Evolutionary conservation across 2,888 invertebrate genomes (phyloP).

Genomic region (Pristionchus japonicus): DNA sequence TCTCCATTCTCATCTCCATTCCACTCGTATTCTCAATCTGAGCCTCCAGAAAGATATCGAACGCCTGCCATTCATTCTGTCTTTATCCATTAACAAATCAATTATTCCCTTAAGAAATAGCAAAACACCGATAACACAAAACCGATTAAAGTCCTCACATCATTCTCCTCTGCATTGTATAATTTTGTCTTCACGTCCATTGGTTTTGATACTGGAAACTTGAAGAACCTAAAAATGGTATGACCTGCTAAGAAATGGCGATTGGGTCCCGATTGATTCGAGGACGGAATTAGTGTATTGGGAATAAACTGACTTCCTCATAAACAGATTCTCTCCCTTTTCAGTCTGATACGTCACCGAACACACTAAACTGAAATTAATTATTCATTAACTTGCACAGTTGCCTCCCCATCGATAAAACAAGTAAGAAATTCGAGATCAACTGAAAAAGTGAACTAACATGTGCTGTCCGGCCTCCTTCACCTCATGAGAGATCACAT

Average conservation of each 20-base stretch:
- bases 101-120: too few species aligned
- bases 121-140: too few species aligned
- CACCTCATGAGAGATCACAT: constrained; percentile 98
- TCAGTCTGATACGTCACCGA: constrained; percentile 91
- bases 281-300: too few species aligned
- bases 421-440: too few species aligned
- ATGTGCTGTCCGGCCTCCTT: constrained; percentile 98
- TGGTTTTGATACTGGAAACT: constrained; percentile 94
- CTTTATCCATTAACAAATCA: background rate
- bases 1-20: constrained; percentile 92
- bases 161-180: constrained; percentile 86
- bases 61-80: constrained; percentile 77
- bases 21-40: constrained; percentile 93
- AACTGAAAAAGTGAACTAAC: constrained; percentile 80
- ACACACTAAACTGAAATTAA: constrained; percentile 86
- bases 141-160: too few species aligned
- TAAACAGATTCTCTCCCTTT: constrained; percentile 84
- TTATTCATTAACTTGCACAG: background rate
- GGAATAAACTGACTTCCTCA: too few species aligned
- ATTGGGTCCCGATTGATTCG: too few species aligned
- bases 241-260: too few species aligned
- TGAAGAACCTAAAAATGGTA: too few species aligned
- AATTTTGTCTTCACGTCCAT: constrained; percentile 97
- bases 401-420: too few species aligned
- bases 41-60: constrained; percentile 84